phyloP scores from a whole-genome alignment of 2,888 invertebrate genomes.

The Phyto melanocephala region DNA sequence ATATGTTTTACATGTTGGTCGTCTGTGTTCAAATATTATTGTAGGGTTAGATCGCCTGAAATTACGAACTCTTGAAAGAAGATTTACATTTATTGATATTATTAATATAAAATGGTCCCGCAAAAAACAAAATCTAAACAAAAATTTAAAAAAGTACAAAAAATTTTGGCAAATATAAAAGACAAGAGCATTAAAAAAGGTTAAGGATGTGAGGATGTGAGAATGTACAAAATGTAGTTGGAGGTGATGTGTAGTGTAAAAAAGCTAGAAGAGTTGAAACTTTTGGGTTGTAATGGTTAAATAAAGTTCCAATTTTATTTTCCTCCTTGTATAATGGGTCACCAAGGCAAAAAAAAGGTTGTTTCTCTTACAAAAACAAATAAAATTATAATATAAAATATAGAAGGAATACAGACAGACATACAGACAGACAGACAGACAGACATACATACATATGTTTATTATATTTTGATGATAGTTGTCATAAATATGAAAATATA shows the following conservation, averaged over 20 bases:
- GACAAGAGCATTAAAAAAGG: neutral
- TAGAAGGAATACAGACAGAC: too few species aligned
- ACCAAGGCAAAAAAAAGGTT: slow-evolving; percentile 37
- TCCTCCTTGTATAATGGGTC: slow-evolving; percentile 29
- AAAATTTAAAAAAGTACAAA: neutral
- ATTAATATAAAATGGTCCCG: slow-evolving; percentile 22
- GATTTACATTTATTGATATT: slow-evolving; percentile 53
- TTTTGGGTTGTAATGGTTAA: slow-evolving; percentile 13
- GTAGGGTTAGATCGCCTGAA: slow-evolving; percentile 12
- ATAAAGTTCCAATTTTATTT: slow-evolving; percentile 29
- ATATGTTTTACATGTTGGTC: neutral
- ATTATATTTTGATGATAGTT: slow-evolving; percentile 50
- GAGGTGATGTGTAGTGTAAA: neutral
- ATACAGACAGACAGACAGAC: neutral
- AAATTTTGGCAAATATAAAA: neutral
- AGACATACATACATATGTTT: slow-evolving; percentile 24
- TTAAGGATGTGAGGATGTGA: neutral
- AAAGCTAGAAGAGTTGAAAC: slow-evolving; percentile 4
- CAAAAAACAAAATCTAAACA: neutral
- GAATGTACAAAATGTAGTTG: too few species aligned
- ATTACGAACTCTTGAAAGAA: slow-evolving; percentile 29
- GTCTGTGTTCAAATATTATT: neutral
- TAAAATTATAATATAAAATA: too few species aligned
- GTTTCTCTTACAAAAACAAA: neutral
- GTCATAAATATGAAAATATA: slow-evolving; percentile 54